Evolutionary conservation across 30 jellyfish, hydroid and myxozoan genomes (phyloP).

Genomic region (Pelagia noctiluca): DNA sequence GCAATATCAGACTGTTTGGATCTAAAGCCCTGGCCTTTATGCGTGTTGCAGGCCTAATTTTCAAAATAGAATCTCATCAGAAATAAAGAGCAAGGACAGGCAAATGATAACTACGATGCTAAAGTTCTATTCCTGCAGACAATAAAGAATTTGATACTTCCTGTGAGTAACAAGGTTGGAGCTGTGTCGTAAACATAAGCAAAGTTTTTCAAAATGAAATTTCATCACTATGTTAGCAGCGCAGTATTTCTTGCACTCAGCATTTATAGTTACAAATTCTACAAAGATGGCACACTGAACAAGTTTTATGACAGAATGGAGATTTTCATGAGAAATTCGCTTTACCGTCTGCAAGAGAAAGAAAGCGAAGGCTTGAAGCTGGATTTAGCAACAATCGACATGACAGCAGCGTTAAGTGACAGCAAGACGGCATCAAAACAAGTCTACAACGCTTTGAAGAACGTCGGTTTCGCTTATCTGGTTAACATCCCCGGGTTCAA

Average conservation of each 20-base stretch:
- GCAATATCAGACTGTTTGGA: too few relatives aligned
- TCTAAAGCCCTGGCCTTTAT: too few relatives aligned
- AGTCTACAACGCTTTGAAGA: constrained; percentile 40
- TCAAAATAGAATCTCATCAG: too few relatives aligned
- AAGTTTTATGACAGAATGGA: not conserved
- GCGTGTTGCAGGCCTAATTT: too few relatives aligned
- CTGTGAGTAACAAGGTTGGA: too few relatives aligned
- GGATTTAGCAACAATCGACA: constrained; percentile 46
- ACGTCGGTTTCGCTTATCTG: constrained; percentile 86
- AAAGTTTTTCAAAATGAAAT: too few relatives aligned
- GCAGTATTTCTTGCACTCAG: not conserved
- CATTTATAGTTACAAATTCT: not conserved
- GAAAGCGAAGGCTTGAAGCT: constrained; percentile 7
- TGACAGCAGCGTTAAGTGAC: constrained; percentile 40
- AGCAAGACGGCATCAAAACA: constrained; percentile 26
- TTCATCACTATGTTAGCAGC: not conserved
- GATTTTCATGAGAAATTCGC: not conserved
- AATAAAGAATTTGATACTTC: too few relatives aligned
- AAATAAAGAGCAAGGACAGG: too few relatives aligned
- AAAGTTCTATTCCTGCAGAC: too few relatives aligned
- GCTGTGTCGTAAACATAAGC: too few relatives aligned
- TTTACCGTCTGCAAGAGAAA: not conserved
- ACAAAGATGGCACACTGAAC: not conserved
- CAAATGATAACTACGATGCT: too few relatives aligned
- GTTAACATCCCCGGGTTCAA: constrained; percentile 63